Evolutionary conservation across 2,113 vertebrate genomes (phyloP), one percentile per base, ranked within the genome.

Genomic region (Platichthys flesus): DNA sequence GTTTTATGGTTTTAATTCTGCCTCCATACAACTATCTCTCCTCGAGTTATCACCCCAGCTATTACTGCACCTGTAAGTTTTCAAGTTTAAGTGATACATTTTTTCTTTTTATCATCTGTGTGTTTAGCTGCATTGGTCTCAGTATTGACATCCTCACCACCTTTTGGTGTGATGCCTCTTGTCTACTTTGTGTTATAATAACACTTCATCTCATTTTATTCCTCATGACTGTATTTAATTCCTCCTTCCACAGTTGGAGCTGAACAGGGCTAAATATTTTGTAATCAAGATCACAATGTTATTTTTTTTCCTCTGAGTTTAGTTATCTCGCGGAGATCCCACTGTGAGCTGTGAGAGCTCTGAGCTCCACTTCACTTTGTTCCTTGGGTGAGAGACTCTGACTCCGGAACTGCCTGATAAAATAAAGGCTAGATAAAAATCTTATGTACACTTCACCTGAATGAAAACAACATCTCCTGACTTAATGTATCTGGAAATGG

Each of bases 391-490:
- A 67, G 13, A 45, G 18, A 63, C 20, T 47, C n/a, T 31, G 23
- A 37, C 58, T 71, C 57, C 76, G 45, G 58, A 55, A 1, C 24
- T 24, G 18, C 49, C 58, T 71, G 76, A 70, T 64, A 37, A 63
- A 67, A 71, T 57, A 70, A 59, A 85, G 67, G 55, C 74, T 64
- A 61, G 62, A 75, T 65, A 69, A 79, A 65, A 47, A 56, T 35
- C 69, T 67, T 64, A 26, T 51, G 2, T 24, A 12, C 64, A 58
- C 52, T 40, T 75, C 66, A 52, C 28, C 23, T 13, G 51, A 9
- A 24, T 21, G 21, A 63, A 35, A 76, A 84, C 28, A 65, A 8
- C 45, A 57, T 67, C 65, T 59, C 13, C 49, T 63, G 55, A 68
- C 1, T 61, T 9, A 6, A 26, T 73, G 35, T 23, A 18, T 74